Conservation (phyloP, 2,888 invertebrate genomes). For the Pomacea canaliculata region DNA sequence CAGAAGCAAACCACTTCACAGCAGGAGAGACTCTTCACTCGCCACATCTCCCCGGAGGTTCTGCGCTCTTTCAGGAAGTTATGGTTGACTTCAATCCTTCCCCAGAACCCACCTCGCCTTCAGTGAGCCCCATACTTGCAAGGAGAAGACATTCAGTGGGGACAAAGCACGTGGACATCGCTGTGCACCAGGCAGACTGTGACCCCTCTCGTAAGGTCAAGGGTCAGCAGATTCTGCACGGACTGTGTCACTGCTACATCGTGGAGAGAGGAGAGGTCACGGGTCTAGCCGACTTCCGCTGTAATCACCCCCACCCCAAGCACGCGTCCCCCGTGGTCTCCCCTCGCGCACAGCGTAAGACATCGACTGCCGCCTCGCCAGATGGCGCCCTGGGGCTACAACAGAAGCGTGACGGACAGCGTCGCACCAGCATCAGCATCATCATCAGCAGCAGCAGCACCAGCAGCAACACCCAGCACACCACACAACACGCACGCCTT, state of each 20-base stretch:
- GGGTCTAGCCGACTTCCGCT: constrained; percentile 16
- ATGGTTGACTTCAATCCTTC: constrained; percentile 16
- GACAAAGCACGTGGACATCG: constrained; percentile 10
- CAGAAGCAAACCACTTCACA: too few relatives aligned
- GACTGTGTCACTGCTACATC: constrained; percentile 23
- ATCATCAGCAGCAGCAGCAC: background rate
- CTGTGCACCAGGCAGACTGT: background rate
- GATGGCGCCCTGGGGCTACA: background rate
- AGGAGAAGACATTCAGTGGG: background rate
- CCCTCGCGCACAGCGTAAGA: background rate
- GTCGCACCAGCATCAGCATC: background rate
- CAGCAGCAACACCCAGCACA: background rate
- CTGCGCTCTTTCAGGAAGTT: constrained; percentile 17
- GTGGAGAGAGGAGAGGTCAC: constrained; percentile 21
- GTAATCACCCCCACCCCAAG: constrained; percentile 15
- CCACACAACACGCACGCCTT: background rate
- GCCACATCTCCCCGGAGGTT: constrained; percentile 6
- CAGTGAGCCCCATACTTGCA: background rate
- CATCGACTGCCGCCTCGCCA: background rate
- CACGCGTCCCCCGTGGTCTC: background rate
- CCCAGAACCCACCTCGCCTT: background rate
- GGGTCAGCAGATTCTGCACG: constrained; percentile 14
- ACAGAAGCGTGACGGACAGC: background rate
- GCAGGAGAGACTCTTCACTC: background rate
- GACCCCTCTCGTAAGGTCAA: background rate